phyloP scores from a whole-genome alignment of 2,797 vertebrate genomes.

The Hafferia zeledoni region DNA sequence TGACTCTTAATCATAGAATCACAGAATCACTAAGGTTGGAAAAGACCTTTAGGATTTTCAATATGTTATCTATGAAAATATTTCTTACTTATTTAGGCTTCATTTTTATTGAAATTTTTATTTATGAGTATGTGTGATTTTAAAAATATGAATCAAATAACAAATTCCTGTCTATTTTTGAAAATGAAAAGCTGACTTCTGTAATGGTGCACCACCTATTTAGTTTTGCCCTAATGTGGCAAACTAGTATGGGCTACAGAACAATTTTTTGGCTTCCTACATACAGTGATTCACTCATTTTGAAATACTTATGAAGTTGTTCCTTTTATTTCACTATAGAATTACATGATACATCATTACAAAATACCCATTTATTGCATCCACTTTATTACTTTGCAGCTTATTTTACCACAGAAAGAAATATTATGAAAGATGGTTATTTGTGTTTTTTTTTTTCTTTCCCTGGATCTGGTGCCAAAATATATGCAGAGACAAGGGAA shows the following conservation, averaged over 20 bases:
- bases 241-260: neutral
- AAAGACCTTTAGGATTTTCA: neutral
- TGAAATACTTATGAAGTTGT: neutral
- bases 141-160: neutral
- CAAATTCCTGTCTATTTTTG: neutral
- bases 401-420: neutral
- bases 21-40: accelerated
- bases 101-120: neutral
- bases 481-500: neutral
- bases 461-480: neutral
- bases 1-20: neutral
- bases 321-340: neutral
- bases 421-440: neutral
- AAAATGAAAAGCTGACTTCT: neutral
- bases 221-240: neutral
- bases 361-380: neutral
- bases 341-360: neutral
- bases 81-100: neutral
- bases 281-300: neutral
- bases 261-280: neutral
- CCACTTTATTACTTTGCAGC: neutral
- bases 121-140: neutral
- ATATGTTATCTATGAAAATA: neutral
- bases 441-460: neutral
- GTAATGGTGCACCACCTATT: neutral